Evolutionary conservation across 2,113 vertebrate genomes (phyloP).

Genomic region (Salvator merianae): DNA sequence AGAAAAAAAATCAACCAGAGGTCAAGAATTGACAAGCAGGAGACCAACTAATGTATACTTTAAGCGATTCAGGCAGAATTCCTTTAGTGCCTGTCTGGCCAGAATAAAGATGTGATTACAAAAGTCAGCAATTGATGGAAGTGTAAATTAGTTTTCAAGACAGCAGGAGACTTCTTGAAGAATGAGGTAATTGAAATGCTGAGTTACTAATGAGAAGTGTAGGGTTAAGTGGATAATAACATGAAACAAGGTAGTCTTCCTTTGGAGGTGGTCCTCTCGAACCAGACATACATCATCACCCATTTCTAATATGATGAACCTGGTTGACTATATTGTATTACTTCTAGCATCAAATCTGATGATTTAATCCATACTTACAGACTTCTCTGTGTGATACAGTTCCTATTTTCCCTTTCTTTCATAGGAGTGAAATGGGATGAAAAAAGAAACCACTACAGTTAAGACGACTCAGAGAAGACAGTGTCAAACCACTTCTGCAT

Average conservation of each 20-base stretch:
- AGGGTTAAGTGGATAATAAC: not conserved
- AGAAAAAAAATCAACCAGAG: not conserved
- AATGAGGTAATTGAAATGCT: constrained; percentile 15
- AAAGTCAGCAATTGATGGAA: constrained; percentile 26
- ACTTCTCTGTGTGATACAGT: not conserved
- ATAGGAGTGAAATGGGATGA: not conserved
- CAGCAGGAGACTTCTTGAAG: constrained; percentile 14
- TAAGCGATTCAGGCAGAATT: constrained; percentile 17
- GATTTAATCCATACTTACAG: not conserved
- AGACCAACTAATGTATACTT: not conserved
- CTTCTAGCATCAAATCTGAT: not conserved
- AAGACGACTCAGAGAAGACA: not conserved
- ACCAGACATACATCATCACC: not conserved
- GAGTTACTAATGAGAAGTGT: constrained; percentile 9
- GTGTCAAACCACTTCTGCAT: not conserved
- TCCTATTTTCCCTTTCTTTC: not conserved
- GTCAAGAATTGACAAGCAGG: not conserved
- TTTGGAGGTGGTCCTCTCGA: not conserved
- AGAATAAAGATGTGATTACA: constrained; percentile 22
- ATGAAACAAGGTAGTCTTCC: not conserved
- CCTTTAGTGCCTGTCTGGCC: constrained; percentile 1
- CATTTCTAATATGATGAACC: not conserved
- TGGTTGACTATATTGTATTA: not conserved
- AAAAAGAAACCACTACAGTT: not conserved
- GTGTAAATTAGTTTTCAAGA: constrained; percentile 11